Conservation (phyloP, 2,888 invertebrate species). For the Euplexia lucipara region DNA sequence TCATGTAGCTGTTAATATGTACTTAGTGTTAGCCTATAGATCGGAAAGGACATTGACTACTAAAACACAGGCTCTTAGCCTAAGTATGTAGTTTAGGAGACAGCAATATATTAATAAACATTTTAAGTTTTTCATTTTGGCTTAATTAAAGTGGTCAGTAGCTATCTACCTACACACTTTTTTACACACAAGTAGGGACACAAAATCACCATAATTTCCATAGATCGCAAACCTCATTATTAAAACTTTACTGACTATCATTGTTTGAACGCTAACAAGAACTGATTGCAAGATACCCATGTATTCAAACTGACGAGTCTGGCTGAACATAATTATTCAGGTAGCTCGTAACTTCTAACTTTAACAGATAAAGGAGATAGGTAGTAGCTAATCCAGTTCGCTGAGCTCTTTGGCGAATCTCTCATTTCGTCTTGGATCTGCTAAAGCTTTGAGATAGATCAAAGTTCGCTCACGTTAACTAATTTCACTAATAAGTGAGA, state of each 20-base stretch:
- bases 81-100: too few relatives aligned
- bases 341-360: slow-evolving; percentile 30
- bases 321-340: slow-evolving; percentile 34
- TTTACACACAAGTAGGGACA: not conserved
- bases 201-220: not conserved
- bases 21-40: too few relatives aligned
- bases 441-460: slow-evolving; percentile 39
- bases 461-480: slow-evolving; percentile 26
- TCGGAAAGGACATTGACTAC: too few relatives aligned
- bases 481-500: slow-evolving; percentile 31
- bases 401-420: slow-evolving; percentile 38
- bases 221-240: not conserved
- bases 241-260: slow-evolving; percentile 3
- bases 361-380: slow-evolving; percentile 38
- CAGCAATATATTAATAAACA: too few relatives aligned
- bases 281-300: slow-evolving; percentile 11
- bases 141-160: not conserved
- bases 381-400: slow-evolving; percentile 48
- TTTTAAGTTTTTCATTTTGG: not conserved
- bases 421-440: slow-evolving; percentile 38
- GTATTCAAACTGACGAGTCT: slow-evolving; percentile 12
- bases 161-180: not conserved
- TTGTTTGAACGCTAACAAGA: slow-evolving; percentile 12
- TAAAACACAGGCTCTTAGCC: too few relatives aligned
- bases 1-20: too few relatives aligned